Conservation (phyloP, 2,113 vertebrate genomes). For the Craseonycteris thonglongyai region DNA sequence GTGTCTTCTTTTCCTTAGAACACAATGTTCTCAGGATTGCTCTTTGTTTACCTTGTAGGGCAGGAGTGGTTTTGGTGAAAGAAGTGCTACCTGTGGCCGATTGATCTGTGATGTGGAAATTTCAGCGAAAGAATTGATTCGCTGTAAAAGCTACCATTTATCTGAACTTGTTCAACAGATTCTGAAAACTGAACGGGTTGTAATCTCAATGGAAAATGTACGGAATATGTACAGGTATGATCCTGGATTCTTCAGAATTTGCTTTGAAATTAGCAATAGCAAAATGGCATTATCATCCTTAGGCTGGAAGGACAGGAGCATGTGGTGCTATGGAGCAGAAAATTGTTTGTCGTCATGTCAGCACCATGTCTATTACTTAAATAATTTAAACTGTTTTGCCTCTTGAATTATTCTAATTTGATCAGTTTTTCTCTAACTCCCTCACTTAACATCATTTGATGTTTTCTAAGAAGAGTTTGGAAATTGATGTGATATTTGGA, state of each 20-base stretch:
- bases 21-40: neutral
- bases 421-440: neutral
- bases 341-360: neutral
- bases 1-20: neutral
- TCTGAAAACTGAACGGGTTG: constrained; percentile 86
- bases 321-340: neutral
- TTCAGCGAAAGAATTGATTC: constrained; percentile 96
- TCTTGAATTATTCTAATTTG: constrained; percentile 24
- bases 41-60: constrained; percentile 79
- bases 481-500: constrained; percentile 38
- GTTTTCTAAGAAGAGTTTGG: constrained; percentile 34
- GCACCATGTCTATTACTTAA: neutral
- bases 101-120: constrained; percentile 96
- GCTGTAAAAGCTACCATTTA: constrained; percentile 96
- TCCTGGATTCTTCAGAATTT: neutral
- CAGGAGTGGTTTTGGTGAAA: constrained; percentile 92
- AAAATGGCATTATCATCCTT: neutral
- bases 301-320: neutral
- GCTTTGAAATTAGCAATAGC: constrained; percentile 34
- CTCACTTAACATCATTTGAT: neutral
- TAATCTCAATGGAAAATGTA: constrained; percentile 86
- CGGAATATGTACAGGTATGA: constrained; percentile 90
- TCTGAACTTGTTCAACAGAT: constrained; percentile 91
- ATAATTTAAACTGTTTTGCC: neutral
- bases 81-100: constrained; percentile 93